Conservation (phyloP, 1,140 invertebrate species). For the Coptotermes formosanus region DNA sequence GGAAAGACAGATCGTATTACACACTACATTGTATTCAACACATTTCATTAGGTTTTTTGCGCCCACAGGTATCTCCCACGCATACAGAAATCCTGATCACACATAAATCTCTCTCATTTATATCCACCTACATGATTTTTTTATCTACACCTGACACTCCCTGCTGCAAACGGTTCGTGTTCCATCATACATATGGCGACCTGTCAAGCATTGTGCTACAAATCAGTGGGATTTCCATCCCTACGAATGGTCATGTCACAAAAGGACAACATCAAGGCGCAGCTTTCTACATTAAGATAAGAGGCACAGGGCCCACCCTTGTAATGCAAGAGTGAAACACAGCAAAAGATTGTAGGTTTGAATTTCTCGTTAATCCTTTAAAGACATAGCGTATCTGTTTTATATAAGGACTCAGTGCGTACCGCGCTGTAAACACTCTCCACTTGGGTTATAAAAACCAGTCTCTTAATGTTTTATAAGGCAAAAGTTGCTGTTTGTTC, state of each 20-base stretch:
- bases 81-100: background rate
- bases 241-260: background rate
- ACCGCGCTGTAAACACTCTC: no score
- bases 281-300: no score
- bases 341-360: no score
- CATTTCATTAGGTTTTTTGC: background rate
- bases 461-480: no score
- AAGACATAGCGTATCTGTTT: no score
- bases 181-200: background rate
- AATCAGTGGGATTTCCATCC: background rate
- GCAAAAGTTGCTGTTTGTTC: no score
- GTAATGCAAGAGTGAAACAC: no score
- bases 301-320: no score
- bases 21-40: background rate
- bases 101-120: conserved; percentile 9
- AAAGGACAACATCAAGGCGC: background rate
- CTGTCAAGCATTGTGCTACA: background rate
- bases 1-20: no score
- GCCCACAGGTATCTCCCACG: background rate
- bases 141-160: background rate
- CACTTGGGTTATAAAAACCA: no score
- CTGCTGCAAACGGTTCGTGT: background rate
- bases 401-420: no score
- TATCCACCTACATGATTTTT: background rate
- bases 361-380: no score